These are phyloP conservation scores for Archocentrus centrarchus DNA, from an alignment of 2,113 vertebrate genomes.

Conservation along the genomic window DNA sequence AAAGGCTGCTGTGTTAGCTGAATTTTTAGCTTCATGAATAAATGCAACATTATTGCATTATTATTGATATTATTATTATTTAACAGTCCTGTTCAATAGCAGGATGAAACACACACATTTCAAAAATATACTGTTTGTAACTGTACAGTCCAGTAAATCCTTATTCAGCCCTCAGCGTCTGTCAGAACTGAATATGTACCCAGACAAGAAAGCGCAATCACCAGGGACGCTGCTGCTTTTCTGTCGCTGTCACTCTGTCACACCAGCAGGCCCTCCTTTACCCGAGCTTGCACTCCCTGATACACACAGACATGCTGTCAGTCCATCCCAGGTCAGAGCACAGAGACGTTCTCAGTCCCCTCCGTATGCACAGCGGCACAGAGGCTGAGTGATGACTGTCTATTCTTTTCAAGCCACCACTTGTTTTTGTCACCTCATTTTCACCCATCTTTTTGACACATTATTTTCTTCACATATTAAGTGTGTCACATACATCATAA, in stretches of 20 bases:
- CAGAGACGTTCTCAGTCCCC: conserved; percentile 44
- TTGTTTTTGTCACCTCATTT: conserved; percentile 22
- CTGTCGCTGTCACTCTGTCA: conserved; percentile 71
- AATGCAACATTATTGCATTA: neutral
- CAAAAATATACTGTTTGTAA: conserved; percentile 10
- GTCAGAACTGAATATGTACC: conserved; percentile 68
- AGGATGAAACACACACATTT: neutral
- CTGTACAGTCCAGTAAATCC: conserved; percentile 51
- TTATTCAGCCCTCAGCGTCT: conserved; percentile 52
- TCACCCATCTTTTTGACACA: neutral
- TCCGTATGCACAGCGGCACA: conserved; percentile 34
- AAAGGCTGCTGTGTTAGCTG: neutral
- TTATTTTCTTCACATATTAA: too few relatives aligned
- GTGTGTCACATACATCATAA: neutral
- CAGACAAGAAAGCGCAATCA: conserved; percentile 59
- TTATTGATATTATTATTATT: neutral
- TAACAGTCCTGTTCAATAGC: neutral
- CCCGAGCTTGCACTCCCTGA: conserved; percentile 5
- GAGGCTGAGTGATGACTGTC: conserved; percentile 51
- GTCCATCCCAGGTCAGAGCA: conserved; percentile 57
- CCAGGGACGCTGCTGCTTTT: conserved; percentile 56
- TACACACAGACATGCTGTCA: conserved; percentile 53
- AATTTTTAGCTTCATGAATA: neutral
- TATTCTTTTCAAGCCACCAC: conserved; percentile 17
- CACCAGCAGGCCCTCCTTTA: conserved; percentile 21